Evolutionary conservation across 2,888 invertebrate species (phyloP).

Genomic region (Mechanitis mazaeus): DNA sequence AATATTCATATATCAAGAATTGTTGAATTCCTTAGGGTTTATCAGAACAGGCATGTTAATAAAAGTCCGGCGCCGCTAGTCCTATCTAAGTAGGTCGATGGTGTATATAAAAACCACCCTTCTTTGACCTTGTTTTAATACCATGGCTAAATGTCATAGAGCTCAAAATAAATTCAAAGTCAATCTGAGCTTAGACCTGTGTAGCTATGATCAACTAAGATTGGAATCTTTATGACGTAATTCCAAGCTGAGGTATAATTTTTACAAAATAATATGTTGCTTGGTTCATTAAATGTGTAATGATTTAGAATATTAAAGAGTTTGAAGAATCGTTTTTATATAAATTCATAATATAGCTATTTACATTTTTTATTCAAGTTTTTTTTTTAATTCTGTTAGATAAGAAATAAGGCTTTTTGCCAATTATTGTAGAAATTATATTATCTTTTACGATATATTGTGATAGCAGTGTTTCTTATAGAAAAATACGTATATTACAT

Average conservation of each 20-base stretch:
- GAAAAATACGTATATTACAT: too few species aligned
- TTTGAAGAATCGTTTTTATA: neutral
- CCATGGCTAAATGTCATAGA: constrained; percentile 11
- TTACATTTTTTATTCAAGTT: too few species aligned
- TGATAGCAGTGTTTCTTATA: too few species aligned
- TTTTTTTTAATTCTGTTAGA: too few species aligned
- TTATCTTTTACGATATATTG: too few species aligned
- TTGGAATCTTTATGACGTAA: neutral
- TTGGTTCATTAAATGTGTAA: neutral
- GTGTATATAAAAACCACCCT: constrained; percentile 42
- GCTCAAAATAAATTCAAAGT: constrained; percentile 5
- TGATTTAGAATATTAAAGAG: neutral
- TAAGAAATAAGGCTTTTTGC: too few species aligned
- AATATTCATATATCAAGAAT: too few species aligned
- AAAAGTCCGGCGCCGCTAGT: constrained; percentile 40
- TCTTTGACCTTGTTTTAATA: constrained; percentile 27
- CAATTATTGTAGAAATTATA: too few species aligned
- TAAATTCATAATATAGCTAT: too few species aligned
- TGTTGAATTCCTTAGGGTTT: neutral
- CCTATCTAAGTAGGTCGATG: constrained; percentile 48
- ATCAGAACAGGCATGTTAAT: constrained; percentile 21
- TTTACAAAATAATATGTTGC: neutral
- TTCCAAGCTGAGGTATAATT: neutral
- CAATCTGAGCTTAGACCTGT: neutral
- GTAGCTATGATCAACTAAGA: constrained; percentile 1